Base-by-base conservation (phyloP, 2,888 invertebrate species). In the Sinodicranocentrus sp. region DNA sequence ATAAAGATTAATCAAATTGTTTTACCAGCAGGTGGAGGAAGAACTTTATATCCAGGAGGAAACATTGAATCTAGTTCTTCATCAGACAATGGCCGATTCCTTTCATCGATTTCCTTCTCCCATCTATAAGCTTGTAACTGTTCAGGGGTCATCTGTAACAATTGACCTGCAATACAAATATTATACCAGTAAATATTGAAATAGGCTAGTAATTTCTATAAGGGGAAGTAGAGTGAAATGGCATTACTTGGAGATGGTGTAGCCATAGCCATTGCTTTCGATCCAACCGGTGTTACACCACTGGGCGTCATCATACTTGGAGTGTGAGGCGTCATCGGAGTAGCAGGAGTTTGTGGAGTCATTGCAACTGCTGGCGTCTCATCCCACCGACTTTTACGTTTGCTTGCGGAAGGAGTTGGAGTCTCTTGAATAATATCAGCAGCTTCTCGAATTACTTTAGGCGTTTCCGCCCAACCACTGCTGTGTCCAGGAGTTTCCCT, bases 391-490 rank as follows among this genome's bases (percentile, higher is more conserved):
- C 98, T 98, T 76, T 98, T 94, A 0, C 99, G 93, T 91, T 99
- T 99, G 72, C 97, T 97, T 0, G 96, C 95, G 39, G 97, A 96
- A 0, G 98, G 98, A 0, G 98, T 98, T 2, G 93, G 92, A 0
- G 98, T 97, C 76, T 92, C 92, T 87, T 92, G 89, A 89, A 95
- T 95, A 13, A 94, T 92, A 89, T 92, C 93, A 13, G 94, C 94
- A 0, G 93, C 93, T 61, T 89, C 89, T 76, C 98, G 94, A 90
- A 98, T 98, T 0, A 98, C 97, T 85, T 97, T 94, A 0, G 99
- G 99, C 0, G 99, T 99, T 91, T 99, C 99, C 17, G 99, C 99
- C 99, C 99, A 99, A 0, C 99, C 99, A 90, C 97, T 97, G 87
- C 94, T 95, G 91, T 98, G 97, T 0, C 97, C 98, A 0, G 98